phyloP scores from a whole-genome alignment of 1,140 invertebrate species.

The Nasonia vitripennis region DNA sequence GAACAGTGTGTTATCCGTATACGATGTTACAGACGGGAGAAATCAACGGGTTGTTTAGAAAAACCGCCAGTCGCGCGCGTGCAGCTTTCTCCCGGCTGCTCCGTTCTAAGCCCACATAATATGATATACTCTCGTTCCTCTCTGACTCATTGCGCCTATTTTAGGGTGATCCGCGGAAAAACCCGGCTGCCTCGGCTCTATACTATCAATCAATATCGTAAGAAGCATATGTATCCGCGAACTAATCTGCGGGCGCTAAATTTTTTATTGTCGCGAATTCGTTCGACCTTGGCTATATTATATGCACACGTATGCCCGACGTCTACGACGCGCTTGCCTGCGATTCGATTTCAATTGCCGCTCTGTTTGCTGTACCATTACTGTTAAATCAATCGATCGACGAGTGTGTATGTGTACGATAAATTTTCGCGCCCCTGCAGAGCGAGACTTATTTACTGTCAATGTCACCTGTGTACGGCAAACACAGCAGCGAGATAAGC shows the following conservation, averaged over 20 bases:
- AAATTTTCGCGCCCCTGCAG: background rate
- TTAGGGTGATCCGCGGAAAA: background rate
- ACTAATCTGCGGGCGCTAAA: background rate
- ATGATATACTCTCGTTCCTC: background rate
- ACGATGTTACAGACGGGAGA: background rate
- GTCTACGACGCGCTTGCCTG: background rate
- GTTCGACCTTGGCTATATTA: background rate
- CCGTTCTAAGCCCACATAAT: background rate
- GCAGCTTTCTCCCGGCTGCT: background rate
- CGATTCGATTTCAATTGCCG: background rate
- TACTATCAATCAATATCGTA: too few species aligned
- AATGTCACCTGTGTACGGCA: background rate
- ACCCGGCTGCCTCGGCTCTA: background rate
- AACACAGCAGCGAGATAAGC: background rate
- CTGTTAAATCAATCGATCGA: background rate
- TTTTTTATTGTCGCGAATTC: conserved; percentile 3
- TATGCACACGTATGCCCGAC: background rate
- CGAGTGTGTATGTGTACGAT: background rate
- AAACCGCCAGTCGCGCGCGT: background rate
- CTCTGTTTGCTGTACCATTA: too few species aligned
- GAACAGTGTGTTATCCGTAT: background rate
- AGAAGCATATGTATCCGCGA: background rate
- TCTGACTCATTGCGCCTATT: background rate
- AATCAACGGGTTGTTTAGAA: background rate
- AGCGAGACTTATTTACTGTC: background rate